Conservation (phyloP, 2,888 invertebrate genomes). For the Dermolepida albohirtum region DNA sequence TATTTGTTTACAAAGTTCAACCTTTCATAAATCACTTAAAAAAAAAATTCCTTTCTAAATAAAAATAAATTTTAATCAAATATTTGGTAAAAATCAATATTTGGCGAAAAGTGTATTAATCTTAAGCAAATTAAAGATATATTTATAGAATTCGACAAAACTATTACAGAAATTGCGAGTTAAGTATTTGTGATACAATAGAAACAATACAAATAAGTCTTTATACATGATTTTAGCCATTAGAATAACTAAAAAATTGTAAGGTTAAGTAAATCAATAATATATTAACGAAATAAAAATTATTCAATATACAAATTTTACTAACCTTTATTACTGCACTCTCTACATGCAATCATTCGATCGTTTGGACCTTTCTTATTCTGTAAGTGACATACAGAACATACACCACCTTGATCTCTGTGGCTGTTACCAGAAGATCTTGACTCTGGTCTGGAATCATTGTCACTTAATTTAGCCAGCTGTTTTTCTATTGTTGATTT, state of each 20-base stretch:
- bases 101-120: too few relatives aligned
- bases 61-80: too few relatives aligned
- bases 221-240: background rate
- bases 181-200: too few relatives aligned
- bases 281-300: background rate
- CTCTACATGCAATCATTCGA: conserved; percentile 75
- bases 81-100: too few relatives aligned
- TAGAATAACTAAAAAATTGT: background rate
- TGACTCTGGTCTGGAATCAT: conserved; percentile 58
- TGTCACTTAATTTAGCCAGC: conserved; percentile 53
- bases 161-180: too few relatives aligned
- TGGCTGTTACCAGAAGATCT: conserved; percentile 62
- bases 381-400: conserved; percentile 72
- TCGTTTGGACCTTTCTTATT: conserved; percentile 72
- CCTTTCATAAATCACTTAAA: too few relatives aligned
- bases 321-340: conserved; percentile 78
- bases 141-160: too few relatives aligned
- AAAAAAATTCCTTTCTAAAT: too few relatives aligned
- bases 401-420: conserved; percentile 70
- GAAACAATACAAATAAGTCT: too few relatives aligned
- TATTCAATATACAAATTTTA: background rate
- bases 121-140: too few relatives aligned
- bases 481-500: conserved; percentile 71
- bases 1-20: too few relatives aligned
- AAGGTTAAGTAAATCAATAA: conserved; percentile 5